A percentile compares a stretch with the other conserved stretches of the same genome.
These are phyloP conservation scores for Frankliniella fusca DNA, from an alignment of 2,888 invertebrate species.

Conservation along the genomic window DNA sequence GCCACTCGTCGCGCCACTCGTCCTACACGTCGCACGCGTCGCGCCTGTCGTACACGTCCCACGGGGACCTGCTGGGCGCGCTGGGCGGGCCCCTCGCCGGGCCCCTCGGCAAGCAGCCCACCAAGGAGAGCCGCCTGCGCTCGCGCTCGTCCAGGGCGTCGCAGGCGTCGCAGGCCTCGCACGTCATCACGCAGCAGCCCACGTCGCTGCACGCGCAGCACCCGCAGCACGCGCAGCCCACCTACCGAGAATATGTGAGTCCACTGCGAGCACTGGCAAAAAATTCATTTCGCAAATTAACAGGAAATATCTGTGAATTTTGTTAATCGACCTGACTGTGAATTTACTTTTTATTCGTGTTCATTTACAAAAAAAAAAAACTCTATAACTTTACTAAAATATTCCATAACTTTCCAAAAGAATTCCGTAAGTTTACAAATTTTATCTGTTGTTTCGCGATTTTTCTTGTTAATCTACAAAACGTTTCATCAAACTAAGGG, in stretches of 20 bases:
- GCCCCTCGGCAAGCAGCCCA: constrained; percentile 55
- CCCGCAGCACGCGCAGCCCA: constrained; percentile 56
- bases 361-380: too few relatives aligned
- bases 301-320: too few relatives aligned
- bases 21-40: constrained; percentile 95
- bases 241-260: constrained; percentile 68
- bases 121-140: constrained; percentile 80
- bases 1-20: constrained; percentile 81
- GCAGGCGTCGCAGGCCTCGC: constrained; percentile 47
- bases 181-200: constrained; percentile 53
- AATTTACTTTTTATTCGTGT: too few relatives aligned
- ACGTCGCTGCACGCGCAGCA: constrained; percentile 53
- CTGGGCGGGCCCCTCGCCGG: too few relatives aligned
- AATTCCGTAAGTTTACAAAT: too few relatives aligned
- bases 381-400: too few relatives aligned
- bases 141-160: constrained; percentile 61
- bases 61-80: constrained; percentile 82
- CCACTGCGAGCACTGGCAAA: constrained; percentile 22
- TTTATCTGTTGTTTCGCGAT: too few relatives aligned
- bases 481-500: too few relatives aligned
- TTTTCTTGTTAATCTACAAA: too few relatives aligned
- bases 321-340: too few relatives aligned
- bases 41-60: constrained; percentile 88
- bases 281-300: too few relatives aligned
- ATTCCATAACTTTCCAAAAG: too few relatives aligned